Evolutionary conservation across 2,113 vertebrate species (phyloP).

Genomic region (Chamaetylas fuelleborni): DNA sequence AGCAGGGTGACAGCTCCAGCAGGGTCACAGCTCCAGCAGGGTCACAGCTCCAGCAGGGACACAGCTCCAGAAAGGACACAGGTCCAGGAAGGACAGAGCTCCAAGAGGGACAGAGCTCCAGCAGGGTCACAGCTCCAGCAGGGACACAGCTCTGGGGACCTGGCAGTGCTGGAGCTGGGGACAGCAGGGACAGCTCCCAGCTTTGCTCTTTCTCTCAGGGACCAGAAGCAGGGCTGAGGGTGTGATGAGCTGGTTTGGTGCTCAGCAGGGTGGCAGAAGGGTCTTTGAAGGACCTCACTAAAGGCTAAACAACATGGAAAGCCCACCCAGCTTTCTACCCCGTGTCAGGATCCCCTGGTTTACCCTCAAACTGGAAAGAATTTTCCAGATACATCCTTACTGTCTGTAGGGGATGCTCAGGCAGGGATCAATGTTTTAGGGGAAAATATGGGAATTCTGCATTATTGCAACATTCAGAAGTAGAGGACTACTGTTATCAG

Average conservation of each 20-base stretch:
- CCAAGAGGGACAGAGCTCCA: not conserved
- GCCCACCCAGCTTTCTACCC: not conserved
- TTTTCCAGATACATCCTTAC: not conserved
- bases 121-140: not conserved
- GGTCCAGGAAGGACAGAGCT: not conserved
- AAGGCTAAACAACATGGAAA: not conserved
- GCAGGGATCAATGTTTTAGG: not conserved
- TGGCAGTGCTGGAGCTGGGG: not conserved
- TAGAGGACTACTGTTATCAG: not conserved
- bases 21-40: too few species aligned
- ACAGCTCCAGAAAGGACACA: not conserved
- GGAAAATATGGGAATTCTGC: not conserved
- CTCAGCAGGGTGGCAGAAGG: not conserved
- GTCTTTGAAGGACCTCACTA: not conserved
- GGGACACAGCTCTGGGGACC: not conserved
- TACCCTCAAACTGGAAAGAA: not conserved
- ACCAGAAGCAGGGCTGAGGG: not conserved
- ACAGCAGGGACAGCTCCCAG: not conserved
- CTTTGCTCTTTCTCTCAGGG: not conserved
- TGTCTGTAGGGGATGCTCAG: not conserved
- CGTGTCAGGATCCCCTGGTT: not conserved
- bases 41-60: too few species aligned
- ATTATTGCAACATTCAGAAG: not conserved
- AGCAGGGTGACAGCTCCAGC: too few species aligned
- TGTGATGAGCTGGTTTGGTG: not conserved